Conservation (phyloP, 2,797 vertebrate genomes). For the Chaunax sp. region DNA sequence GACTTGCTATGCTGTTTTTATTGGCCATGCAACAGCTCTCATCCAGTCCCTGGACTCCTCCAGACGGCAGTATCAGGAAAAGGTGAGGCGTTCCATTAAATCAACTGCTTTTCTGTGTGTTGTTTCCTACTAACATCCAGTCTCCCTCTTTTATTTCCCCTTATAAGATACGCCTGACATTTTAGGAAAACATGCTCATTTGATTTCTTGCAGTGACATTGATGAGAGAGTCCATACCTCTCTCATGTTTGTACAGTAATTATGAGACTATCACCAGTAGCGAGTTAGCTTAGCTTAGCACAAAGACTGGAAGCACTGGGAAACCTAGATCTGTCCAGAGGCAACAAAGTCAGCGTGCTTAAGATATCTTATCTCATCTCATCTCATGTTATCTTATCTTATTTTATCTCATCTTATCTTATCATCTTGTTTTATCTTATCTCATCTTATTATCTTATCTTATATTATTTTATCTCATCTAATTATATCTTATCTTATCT, state of each 20-base stretch:
- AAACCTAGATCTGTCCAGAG: too few species aligned
- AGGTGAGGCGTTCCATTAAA: conserved; percentile 81
- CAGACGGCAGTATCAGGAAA: conserved; percentile 96
- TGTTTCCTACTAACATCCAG: conserved; percentile 4
- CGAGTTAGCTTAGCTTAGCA: too few species aligned
- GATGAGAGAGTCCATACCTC: neutral
- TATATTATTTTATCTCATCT: too few species aligned
- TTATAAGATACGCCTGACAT: conserved; percentile 9
- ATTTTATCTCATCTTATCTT: too few species aligned
- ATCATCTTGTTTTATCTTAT: too few species aligned
- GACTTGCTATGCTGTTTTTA: conserved; percentile 97
- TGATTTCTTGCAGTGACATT: neutral
- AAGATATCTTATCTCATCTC: too few species aligned
- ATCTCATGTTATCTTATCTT: too few species aligned
- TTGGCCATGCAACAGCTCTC: conserved; percentile 95
- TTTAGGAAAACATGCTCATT: conserved; percentile 2
- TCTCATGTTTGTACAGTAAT: neutral
- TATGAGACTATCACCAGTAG: neutral
- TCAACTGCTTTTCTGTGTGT: conserved; percentile 8
- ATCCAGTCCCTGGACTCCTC: conserved; percentile 97
- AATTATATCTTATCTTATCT: too few species aligned
- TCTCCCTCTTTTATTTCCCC: neutral
- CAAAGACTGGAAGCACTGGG: too few species aligned
- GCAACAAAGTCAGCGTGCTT: too few species aligned
- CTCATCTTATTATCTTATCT: too few species aligned